Evolutionary conservation across 1,140 invertebrate genomes (phyloP).

Genomic region (Eueides isabella): DNA sequence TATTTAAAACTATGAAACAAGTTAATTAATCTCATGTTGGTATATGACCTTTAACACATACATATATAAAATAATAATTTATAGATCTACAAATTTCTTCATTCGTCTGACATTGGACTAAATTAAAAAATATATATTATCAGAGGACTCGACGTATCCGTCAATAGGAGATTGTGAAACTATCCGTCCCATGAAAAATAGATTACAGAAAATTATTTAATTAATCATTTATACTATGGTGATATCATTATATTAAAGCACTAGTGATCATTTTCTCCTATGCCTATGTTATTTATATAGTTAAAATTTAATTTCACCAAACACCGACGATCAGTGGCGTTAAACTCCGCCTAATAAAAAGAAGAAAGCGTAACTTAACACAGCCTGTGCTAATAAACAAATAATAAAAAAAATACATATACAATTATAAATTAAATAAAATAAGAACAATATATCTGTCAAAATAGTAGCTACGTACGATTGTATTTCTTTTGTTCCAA

Average conservation of each 20-base stretch:
- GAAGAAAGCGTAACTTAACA: too few species aligned
- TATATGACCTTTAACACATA: constrained; percentile 37
- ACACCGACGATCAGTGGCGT: not conserved
- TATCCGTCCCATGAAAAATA: constrained; percentile 15
- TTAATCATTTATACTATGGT: not conserved
- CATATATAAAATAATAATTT: constrained; percentile 30
- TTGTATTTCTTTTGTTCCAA: constrained; percentile 23
- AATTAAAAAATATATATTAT: constrained; percentile 70
- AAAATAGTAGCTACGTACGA: not conserved
- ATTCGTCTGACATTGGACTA: constrained; percentile 74
- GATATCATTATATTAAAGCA: too few species aligned
- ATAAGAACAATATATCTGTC: not conserved
- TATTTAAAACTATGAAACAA: not conserved
- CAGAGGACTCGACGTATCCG: constrained; percentile 61
- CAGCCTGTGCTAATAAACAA: too few species aligned
- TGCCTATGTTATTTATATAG: too few species aligned
- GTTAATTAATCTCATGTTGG: not conserved
- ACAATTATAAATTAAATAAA: not conserved
- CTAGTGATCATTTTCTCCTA: too few species aligned
- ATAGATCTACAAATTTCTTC: constrained; percentile 64
- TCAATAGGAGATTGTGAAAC: constrained; percentile 66
- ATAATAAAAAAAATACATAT: not conserved
- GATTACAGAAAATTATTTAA: not conserved
- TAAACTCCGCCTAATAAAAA: not conserved
- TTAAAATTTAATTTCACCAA: too few species aligned